Evolutionary conservation across 2,888 invertebrate species (phyloP).

Genomic region (Euphydryas editha): DNA sequence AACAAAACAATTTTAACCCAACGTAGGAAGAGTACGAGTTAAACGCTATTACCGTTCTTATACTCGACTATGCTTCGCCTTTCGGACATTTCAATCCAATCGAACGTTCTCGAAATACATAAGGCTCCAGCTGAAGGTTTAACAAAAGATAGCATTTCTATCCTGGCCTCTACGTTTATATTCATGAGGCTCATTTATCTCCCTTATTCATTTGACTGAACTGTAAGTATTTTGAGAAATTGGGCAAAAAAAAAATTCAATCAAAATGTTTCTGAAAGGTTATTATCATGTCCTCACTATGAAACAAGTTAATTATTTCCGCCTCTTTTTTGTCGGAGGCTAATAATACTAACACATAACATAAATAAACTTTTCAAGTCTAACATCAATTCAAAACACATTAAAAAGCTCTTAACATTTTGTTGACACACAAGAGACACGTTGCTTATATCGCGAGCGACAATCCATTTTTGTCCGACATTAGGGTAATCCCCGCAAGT

Average conservation of each 20-base stretch:
- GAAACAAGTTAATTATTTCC: no score
- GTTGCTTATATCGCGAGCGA: constrained; percentile 34
- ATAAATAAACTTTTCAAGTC: neutral
- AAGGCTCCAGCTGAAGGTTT: constrained; percentile 25
- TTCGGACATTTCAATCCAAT: constrained; percentile 31
- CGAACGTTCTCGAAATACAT: constrained; percentile 28
- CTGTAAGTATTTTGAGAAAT: neutral
- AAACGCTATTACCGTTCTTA: constrained; percentile 13
- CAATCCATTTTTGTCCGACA: constrained; percentile 41
- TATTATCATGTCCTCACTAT: no score
- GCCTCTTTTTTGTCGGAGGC: no score
- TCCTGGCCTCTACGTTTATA: constrained; percentile 28
- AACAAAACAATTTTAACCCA: constrained; percentile 5
- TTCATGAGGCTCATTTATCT: constrained; percentile 34
- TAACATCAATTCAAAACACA: constrained; percentile 21
- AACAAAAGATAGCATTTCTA: constrained; percentile 34
- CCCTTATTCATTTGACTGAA: constrained; percentile 35
- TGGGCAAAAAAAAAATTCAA: no score
- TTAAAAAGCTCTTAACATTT: constrained; percentile 36
- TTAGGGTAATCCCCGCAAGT: constrained; percentile 41
- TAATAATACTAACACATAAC: neutral
- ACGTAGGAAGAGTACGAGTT: neutral
- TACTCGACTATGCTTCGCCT: constrained; percentile 2
- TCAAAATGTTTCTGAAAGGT: no score
- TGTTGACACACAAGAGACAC: constrained; percentile 35